Evolutionary conservation across 2,113 vertebrate genomes (phyloP).

Genomic region (Macrotis lagotis): DNA sequence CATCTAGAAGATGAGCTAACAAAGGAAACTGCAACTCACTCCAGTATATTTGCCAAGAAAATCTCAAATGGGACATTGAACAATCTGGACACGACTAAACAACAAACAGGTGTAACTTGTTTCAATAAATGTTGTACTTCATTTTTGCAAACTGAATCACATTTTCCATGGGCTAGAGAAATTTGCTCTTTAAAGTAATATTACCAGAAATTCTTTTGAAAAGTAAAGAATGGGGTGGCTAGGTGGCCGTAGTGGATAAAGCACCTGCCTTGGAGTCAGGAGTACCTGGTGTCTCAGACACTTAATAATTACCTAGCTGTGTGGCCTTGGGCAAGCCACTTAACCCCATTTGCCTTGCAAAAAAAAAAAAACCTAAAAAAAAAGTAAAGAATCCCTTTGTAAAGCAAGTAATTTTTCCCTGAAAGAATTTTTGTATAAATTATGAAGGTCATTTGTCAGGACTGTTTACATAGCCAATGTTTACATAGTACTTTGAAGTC

Average conservation of each 20-base stretch:
- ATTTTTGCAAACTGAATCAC: background rate
- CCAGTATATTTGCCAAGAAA: background rate
- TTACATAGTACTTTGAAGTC: background rate
- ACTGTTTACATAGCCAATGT: background rate
- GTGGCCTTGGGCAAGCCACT: too few relatives aligned
- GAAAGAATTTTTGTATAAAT: background rate
- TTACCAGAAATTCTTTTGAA: background rate
- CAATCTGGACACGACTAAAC: background rate
- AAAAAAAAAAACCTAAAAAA: too few relatives aligned
- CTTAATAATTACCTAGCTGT: too few relatives aligned
- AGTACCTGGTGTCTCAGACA: too few relatives aligned
- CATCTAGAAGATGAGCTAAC: background rate
- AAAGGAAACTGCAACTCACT: background rate
- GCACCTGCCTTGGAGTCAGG: too few relatives aligned
- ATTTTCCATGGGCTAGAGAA: background rate
- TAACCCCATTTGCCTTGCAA: too few relatives aligned
- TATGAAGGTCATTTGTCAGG: background rate
- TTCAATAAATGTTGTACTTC: background rate
- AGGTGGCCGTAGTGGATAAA: too few relatives aligned
- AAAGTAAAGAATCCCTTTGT: background rate
- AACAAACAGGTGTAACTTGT: background rate
- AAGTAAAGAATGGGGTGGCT: background rate
- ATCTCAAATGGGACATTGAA: background rate
- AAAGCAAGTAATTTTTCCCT: background rate
- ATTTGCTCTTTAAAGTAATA: background rate